A percentile compares a stretch with the other conserved stretches of the same genome.
phyloP scores from a whole-genome alignment of 2,797 vertebrate genomes.

The Peromyscus nudipes region DNA sequence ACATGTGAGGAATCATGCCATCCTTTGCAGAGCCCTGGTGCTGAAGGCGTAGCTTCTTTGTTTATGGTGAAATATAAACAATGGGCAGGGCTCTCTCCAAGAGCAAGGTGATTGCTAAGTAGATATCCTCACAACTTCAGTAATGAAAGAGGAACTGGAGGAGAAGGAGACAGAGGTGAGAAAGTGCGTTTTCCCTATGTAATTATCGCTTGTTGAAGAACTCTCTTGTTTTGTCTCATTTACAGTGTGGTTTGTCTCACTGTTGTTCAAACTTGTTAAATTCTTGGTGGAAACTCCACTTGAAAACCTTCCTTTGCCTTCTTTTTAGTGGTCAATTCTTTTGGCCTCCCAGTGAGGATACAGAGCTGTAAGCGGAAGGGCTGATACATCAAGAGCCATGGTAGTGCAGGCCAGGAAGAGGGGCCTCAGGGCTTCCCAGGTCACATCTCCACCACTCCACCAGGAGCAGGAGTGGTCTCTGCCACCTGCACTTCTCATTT shows the following conservation, averaged over 20 bases:
- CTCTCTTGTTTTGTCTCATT: conserved; percentile 24
- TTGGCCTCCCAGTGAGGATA: conserved; percentile 62
- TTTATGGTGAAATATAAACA: conserved; percentile 19
- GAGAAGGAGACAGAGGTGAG: conserved; percentile 24
- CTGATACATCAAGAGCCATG: background rate
- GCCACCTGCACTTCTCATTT: background rate
- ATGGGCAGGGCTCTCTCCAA: background rate
- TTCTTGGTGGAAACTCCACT: conserved; percentile 62
- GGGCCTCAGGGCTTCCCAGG: background rate
- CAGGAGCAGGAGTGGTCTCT: background rate
- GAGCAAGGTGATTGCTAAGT: conserved; percentile 5
- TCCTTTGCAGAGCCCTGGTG: background rate
- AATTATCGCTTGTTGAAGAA: conserved; percentile 39
- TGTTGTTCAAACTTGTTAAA: conserved; percentile 73
- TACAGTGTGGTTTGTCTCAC: conserved; percentile 64
- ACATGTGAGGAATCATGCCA: background rate
- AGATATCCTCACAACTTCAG: background rate
- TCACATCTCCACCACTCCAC: too few species aligned
- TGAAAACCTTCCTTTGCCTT: conserved; percentile 20
- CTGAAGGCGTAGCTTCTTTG: conserved; percentile 37
- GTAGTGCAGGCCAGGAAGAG: background rate
- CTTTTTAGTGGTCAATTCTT: background rate
- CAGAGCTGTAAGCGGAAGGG: conserved; percentile 25
- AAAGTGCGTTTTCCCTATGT: background rate
- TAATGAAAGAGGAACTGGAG: background rate